Evolutionary conservation across 2,113 vertebrate species (phyloP).

Genomic region (Rostratula benghalensis): DNA sequence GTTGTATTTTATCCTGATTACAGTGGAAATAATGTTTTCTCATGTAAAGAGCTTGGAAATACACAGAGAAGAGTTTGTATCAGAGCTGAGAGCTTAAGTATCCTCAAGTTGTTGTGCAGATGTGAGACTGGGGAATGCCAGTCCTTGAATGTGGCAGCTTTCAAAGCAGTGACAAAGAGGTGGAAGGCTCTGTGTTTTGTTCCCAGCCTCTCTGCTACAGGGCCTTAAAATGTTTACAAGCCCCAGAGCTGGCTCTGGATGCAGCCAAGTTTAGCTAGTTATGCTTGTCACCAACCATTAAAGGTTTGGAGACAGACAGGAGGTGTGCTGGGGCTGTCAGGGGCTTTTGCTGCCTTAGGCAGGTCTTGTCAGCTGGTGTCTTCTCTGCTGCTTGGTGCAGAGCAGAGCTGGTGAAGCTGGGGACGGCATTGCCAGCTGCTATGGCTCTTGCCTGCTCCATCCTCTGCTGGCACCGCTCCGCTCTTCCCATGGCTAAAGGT

Average conservation of each 20-base stretch:
- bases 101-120: not conserved
- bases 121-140: not conserved
- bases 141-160: not conserved
- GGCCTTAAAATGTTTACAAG: constrained; percentile 26
- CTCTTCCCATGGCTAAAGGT: not conserved
- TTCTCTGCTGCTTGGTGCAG: not conserved
- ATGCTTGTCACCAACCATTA: constrained; percentile 33
- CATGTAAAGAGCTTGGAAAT: not conserved
- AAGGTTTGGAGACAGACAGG: not conserved
- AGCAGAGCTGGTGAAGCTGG: not conserved
- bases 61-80: not conserved
- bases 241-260: not conserved
- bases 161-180: not conserved
- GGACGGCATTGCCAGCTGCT: not conserved
- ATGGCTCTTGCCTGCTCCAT: not conserved
- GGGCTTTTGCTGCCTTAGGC: not conserved
- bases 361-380: not conserved
- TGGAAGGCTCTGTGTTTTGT: not conserved
- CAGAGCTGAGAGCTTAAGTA: not conserved
- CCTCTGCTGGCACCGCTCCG: rapidly evolving
- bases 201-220: not conserved
- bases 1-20: not conserved
- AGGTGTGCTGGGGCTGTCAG: not conserved
- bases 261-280: constrained; percentile 25
- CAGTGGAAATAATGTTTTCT: not conserved